A percentile compares a stretch with the other conserved stretches of the same genome.
Evolutionary conservation across 2,888 invertebrate genomes (phyloP).

Genomic region (Sarcophaga variegata): DNA sequence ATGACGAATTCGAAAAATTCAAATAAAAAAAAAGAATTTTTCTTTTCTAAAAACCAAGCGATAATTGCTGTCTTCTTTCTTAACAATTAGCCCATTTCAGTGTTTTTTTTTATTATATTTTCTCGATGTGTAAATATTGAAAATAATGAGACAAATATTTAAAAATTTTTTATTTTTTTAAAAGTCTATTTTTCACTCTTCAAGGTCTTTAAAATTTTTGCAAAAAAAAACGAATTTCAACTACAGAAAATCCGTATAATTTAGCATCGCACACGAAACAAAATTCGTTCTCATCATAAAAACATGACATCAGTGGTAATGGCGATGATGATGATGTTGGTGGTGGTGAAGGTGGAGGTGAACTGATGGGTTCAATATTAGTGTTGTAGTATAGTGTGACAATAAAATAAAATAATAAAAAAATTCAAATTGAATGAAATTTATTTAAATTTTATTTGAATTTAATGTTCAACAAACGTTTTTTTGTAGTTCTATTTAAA

Average conservation of each 20-base stretch:
- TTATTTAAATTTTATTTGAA: not conserved
- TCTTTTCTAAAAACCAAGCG: not conserved
- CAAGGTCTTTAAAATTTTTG: not conserved
- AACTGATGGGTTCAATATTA: no score
- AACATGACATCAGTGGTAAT: slow-evolving; percentile 52
- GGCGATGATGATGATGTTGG: not conserved
- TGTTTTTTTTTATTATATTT: not conserved
- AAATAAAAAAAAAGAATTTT: not conserved
- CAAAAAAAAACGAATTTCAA: not conserved
- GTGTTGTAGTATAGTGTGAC: no score
- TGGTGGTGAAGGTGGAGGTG: no score
- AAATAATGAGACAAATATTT: not conserved
- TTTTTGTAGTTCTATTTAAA: slow-evolving; percentile 47
- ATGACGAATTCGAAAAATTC: not conserved
- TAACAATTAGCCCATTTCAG: not conserved
- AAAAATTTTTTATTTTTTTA: not conserved
- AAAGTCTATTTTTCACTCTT: not conserved
- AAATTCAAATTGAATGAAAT: no score
- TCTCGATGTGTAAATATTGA: not conserved
- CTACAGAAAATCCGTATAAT: not conserved
- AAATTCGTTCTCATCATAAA: slow-evolving; percentile 3
- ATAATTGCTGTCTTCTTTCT: not conserved
- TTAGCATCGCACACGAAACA: not conserved
- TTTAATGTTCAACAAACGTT: not conserved
- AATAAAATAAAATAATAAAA: no score